Evolutionary conservation across 2,113 vertebrate species (phyloP).

Genomic region (Puma concolor): DNA sequence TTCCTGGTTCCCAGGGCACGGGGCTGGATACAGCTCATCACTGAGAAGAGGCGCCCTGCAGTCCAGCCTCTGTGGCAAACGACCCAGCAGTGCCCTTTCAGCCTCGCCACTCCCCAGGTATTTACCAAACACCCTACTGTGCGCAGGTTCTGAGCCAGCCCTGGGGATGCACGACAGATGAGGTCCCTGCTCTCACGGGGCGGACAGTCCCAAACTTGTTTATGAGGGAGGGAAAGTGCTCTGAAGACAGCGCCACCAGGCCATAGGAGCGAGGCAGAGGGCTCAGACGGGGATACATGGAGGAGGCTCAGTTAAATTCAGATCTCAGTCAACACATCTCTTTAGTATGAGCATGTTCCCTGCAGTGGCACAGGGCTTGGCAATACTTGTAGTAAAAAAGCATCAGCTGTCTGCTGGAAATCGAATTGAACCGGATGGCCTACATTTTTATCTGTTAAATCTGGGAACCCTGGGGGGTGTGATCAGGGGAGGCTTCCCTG

Average conservation of each 20-base stretch:
- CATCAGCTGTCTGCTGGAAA: not conserved
- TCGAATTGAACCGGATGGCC: not conserved
- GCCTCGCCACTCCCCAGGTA: too few species aligned
- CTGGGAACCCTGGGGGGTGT: not conserved
- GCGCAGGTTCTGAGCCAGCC: not conserved
- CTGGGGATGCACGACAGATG: too few species aligned
- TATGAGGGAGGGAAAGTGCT: not conserved
- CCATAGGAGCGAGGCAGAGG: not conserved
- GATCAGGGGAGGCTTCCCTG: slow-evolving; percentile 34
- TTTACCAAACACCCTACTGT: not conserved
- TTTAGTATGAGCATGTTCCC: not conserved
- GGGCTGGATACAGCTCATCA: accelerated
- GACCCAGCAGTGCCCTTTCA: accelerated
- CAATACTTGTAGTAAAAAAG: not conserved
- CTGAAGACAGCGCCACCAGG: not conserved
- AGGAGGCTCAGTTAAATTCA: accelerated
- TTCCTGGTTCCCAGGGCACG: not conserved
- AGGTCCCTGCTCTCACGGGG: too few species aligned
- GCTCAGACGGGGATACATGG: accelerated
- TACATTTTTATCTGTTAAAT: not conserved
- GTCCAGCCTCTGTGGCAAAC: accelerated
- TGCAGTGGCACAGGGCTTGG: not conserved
- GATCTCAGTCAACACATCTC: not conserved
- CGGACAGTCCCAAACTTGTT: not conserved
- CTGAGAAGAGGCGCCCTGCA: accelerated